These are phyloP conservation scores for Cygnus olor DNA, from an alignment of 2,797 vertebrate genomes.

Conservation along the genomic window DNA sequence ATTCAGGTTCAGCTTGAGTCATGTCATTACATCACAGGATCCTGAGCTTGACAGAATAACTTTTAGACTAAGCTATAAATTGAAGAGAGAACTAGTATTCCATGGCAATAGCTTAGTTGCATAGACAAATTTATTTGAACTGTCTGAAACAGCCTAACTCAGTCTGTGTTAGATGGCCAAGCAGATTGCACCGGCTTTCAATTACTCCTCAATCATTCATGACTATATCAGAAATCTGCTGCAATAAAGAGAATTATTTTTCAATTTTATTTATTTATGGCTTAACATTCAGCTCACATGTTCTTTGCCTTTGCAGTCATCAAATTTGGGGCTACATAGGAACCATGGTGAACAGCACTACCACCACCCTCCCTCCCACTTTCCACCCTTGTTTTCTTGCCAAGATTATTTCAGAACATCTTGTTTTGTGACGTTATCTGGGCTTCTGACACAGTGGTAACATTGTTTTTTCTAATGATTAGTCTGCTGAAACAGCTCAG, in stretches of 20 bases:
- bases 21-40: background rate
- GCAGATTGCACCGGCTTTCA: background rate
- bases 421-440: background rate
- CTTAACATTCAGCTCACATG: background rate
- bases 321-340: background rate
- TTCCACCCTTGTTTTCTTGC: background rate
- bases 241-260: background rate
- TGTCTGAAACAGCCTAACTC: background rate
- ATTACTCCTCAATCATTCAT: background rate
- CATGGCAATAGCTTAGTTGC: background rate
- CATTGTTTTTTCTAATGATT: background rate
- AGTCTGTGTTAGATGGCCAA: background rate
- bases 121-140: background rate
- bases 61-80: constrained; percentile 3
- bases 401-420: background rate
- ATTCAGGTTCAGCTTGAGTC: background rate
- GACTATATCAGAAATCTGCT: background rate
- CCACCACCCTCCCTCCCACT: background rate
- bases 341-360: background rate
- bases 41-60: background rate
- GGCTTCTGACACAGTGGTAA: background rate
- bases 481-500: background rate
- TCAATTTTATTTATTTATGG: background rate
- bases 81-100: background rate
- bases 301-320: background rate